These are phyloP conservation scores for Manis pentadactyla DNA, from an alignment of 2,797 vertebrate species.

Conservation along the genomic window DNA sequence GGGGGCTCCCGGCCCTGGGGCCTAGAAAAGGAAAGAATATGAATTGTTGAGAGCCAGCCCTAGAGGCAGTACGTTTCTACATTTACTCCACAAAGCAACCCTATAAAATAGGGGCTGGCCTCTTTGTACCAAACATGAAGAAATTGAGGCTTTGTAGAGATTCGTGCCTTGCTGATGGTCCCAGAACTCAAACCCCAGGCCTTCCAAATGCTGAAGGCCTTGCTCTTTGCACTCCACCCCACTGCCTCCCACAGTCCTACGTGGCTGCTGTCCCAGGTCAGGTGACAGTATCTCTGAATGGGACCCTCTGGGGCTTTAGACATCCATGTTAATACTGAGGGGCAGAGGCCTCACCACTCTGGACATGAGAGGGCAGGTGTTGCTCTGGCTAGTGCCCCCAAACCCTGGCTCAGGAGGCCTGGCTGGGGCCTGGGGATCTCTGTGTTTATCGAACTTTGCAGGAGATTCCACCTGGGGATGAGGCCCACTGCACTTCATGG, in stretches of 20 bases:
- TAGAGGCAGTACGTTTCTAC: neutral
- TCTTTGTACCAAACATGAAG: neutral
- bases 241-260: neutral
- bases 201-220: neutral
- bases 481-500: rapidly evolving
- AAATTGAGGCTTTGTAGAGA: neutral
- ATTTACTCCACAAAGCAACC: neutral
- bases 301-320: neutral
- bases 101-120: neutral
- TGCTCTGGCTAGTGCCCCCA: neutral
- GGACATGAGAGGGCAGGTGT: neutral
- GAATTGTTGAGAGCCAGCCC: neutral
- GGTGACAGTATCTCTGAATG: too few species aligned
- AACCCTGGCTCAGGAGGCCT: neutral
- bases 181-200: neutral
- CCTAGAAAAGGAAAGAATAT: neutral
- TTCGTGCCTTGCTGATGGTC: neutral
- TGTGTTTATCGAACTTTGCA: neutral
- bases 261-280: neutral
- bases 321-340: neutral
- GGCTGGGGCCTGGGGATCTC: neutral
- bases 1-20: neutral
- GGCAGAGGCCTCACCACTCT: neutral
- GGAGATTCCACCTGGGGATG: neutral
- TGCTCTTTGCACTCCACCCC: neutral